Base-by-base conservation (phyloP, 35 echinoderm and acorn worm species). In the Ptychodera flava region DNA sequence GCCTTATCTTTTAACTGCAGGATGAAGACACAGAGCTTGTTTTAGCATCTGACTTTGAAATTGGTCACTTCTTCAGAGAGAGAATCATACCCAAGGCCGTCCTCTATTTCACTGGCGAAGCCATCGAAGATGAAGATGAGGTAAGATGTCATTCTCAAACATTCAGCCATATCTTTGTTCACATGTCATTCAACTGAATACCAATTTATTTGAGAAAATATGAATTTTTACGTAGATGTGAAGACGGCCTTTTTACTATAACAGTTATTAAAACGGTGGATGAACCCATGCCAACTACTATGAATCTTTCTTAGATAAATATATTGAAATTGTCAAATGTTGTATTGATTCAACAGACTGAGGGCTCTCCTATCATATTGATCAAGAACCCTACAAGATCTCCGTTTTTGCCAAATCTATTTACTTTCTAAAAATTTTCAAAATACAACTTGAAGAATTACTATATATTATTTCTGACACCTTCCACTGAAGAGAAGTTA, bases 51-150 rank as follows among this genome's bases (percentile, higher is more conserved):
- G 96, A 99, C 35, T 99, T 99, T 92, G 96, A 99, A 90, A 99
- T 99, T 31, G 96, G 96, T 83, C 96, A 99, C 79, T 91, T 99
- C 79, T 94, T 99, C 52, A 84, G 93, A 77, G 96, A 99, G 77
- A 87, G 96, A 79, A 90, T 99, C 30, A 86, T 99, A 28, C 96
- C 96, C 33, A 78, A 92, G 78, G 96, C 96, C 22, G 96, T 99
- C 16, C 83, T 99, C 0, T 99, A 99, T 80, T 99, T 99, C 90
- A 99, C 96, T 87, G 96, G 96, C 34, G 96, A 99, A 80, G 96
- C 96, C 14, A 99, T 99, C 15, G 96, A 99, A 80, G 96, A 99
- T 94, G 45, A 64, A 12, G 96, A 99, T 77, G 94, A 97, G 78
- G 96, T 99, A 86, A 89, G 82, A 37, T 36, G 22, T 0, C 38